These are phyloP conservation scores for Chionodraco myersi DNA, from an alignment of 2,113 vertebrate genomes.

Conservation along the genomic window DNA sequence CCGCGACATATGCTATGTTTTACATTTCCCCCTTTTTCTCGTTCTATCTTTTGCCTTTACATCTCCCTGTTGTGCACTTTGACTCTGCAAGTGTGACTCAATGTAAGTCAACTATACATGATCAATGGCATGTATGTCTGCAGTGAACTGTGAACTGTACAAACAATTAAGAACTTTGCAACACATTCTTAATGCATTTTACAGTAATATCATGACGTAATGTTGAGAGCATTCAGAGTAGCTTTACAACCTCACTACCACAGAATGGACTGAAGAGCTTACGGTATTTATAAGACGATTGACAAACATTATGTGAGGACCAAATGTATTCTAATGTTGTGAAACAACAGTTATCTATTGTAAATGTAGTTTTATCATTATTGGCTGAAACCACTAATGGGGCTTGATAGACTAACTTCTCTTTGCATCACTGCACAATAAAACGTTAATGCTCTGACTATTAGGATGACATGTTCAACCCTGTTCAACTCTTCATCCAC, in stretches of 20 bases:
- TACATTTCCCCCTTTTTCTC: conserved; percentile 58
- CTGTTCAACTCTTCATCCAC: conserved; percentile 20
- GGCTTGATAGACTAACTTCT: conserved; percentile 26
- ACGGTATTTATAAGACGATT: conserved; percentile 7
- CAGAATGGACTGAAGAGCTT: conserved; percentile 3
- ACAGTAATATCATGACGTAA: conserved; percentile 23
- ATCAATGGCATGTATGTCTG: conserved; percentile 79
- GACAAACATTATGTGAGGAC: conserved; percentile 3
- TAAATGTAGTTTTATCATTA: conserved; percentile 48
- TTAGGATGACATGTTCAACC: conserved; percentile 34
- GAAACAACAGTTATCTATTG: conserved; percentile 27
- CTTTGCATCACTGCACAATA: conserved; percentile 29
- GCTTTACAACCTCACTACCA: neutral
- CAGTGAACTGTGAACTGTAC: conserved; percentile 60
- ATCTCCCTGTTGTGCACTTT: conserved; percentile 72
- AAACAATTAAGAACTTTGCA: conserved; percentile 23
- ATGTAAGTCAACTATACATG: conserved; percentile 65
- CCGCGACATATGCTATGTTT: conserved; percentile 63
- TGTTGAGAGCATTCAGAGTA: conserved; percentile 8
- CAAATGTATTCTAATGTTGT: conserved; percentile 16
- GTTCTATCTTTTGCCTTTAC: conserved; percentile 46
- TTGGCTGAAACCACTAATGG: conserved; percentile 56
- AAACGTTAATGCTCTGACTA: conserved; percentile 10
- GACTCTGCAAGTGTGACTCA: conserved; percentile 78
- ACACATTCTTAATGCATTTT: conserved; percentile 35